These are phyloP conservation scores for Mionectes olivaceus DNA, from an alignment of 2,797 vertebrate species.

Conservation along the genomic window DNA sequence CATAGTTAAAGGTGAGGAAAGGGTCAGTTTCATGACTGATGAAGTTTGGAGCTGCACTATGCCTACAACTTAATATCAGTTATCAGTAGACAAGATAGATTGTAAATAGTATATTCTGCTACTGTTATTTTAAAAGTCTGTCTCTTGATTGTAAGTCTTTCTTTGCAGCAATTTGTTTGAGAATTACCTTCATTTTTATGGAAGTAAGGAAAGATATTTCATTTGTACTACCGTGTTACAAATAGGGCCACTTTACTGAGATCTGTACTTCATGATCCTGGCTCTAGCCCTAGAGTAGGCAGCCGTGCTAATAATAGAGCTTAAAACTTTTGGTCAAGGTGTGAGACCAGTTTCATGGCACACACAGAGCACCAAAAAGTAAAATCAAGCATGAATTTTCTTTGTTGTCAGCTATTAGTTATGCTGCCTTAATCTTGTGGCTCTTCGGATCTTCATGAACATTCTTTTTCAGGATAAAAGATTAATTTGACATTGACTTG, in stretches of 20 bases:
- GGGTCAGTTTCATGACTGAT: neutral
- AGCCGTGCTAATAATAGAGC: neutral
- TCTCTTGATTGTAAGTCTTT: neutral
- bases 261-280: neutral
- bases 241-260: neutral
- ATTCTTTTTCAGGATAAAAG: conserved; percentile 18
- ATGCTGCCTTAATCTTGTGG: neutral
- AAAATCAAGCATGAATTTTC: neutral
- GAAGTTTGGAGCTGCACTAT: neutral
- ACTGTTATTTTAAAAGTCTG: neutral
- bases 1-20: neutral
- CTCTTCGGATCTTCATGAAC: neutral
- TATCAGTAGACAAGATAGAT: neutral
- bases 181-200: neutral
- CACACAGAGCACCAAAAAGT: fast-evolving
- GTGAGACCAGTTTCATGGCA: fast-evolving
- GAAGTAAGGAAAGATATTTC: neutral
- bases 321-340: neutral
- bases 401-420: neutral
- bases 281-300: neutral
- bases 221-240: neutral
- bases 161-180: neutral
- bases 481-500: conserved; percentile 44
- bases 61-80: neutral
- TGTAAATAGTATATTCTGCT: neutral